Conservation (phyloP, 2,113 vertebrate genomes). For the Clarias batrachus region DNA sequence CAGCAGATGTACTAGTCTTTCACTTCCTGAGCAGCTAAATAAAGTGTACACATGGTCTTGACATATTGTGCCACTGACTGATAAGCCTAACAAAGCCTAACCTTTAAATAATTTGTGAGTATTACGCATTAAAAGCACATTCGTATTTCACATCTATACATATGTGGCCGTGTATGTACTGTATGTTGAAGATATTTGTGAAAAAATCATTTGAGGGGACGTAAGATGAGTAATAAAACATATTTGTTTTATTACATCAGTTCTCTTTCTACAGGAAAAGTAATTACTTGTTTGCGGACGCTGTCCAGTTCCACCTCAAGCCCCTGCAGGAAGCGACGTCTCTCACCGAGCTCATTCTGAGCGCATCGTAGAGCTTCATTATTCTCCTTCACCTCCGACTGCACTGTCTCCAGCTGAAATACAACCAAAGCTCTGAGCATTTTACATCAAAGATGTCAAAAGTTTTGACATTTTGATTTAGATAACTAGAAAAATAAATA, state of each 20-base stretch:
- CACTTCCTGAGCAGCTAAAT: conserved; percentile 31
- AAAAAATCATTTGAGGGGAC: too few species aligned
- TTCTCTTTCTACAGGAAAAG: neutral
- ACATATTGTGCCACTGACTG: neutral
- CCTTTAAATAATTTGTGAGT: neutral
- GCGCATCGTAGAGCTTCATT: conserved; percentile 70
- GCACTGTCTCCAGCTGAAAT: conserved; percentile 69
- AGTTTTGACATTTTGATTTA: neutral
- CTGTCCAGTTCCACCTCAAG: conserved; percentile 75
- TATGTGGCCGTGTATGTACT: too few species aligned
- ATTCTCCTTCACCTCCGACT: conserved; percentile 73
- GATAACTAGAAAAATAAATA: neutral
- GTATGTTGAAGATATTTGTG: too few species aligned
- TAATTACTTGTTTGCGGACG: conserved; percentile 71
- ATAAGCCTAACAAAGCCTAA: neutral
- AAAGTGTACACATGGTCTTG: conserved; percentile 22
- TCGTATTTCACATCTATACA: too few species aligned
- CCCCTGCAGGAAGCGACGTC: conserved; percentile 72
- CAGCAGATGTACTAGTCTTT: conserved; percentile 34
- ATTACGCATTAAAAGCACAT: too few species aligned
- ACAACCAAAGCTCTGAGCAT: neutral
- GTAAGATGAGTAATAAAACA: too few species aligned
- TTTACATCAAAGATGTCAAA: neutral
- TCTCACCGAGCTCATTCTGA: conserved; percentile 72
- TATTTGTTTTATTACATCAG: too few species aligned